Evolutionary conservation across 2,888 invertebrate species (phyloP), one percentile per base, ranked within the genome.

Genomic region (Pterostichus niger): DNA sequence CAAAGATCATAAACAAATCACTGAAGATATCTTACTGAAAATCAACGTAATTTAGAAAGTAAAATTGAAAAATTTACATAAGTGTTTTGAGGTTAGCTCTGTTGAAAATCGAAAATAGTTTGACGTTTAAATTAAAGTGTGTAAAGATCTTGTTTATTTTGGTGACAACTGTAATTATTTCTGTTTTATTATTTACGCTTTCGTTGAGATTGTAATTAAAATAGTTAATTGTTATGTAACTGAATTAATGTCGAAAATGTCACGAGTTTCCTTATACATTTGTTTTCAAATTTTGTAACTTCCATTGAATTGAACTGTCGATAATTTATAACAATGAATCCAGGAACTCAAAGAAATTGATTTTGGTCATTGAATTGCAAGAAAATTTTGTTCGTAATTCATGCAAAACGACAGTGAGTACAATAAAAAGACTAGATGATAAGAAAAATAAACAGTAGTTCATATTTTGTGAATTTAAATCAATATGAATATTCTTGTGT

Each of bases 181-280:
- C 10, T 31, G 31, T 17, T 59, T 59, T 59, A 31, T 59, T 59
- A 31, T 64, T 64, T 64, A 64, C 64, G 64, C 64, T 64, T 64
- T 64, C 64, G n/a, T 64, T 64, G 33, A 59, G 59, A 64, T 64
- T 64, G 64, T 64, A 64, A 64, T 64, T 33, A 64, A 33, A 64
- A 64, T 64, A 64, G 40, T 64, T 64, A 64, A 64, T 35, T 64
- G 64, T 64, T 64, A 64, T 15, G 40, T 35, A 64, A 64, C 17
- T 59, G n/a, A 11, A 31, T 10, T 59, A 59, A 17, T 24, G 59
- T 59, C 59, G 59, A 59, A 59, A 59, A 59, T 59, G 31, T 59
- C 59, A 59, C 59, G 59, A 59, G 10, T 59, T 59, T 35, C 64
- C n/a, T 64, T 40, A 33, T 10, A 24, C 24, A 35, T 64, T 64